Conservation (phyloP, 2,797 vertebrate genomes). For the Poecilia wingei region DNA sequence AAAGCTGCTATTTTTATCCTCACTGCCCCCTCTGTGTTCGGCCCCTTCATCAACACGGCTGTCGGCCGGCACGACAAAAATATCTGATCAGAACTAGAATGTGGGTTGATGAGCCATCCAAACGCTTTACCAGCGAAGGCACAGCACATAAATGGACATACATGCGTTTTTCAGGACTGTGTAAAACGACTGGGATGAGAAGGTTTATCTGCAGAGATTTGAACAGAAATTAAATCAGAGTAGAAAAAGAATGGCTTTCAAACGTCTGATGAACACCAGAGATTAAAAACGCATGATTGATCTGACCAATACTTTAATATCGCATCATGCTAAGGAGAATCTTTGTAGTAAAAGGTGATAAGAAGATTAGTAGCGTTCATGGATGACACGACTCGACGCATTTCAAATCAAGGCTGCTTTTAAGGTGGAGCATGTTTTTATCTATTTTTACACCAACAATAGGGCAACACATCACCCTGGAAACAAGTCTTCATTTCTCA, state of each 20-base stretch:
- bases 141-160: background rate
- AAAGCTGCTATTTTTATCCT: conserved; percentile 77
- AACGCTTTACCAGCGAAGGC: conserved; percentile 13
- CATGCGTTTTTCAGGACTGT: conserved; percentile 30
- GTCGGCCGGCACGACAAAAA: conserved; percentile 60
- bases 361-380: conserved; percentile 13
- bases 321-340: background rate
- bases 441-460: conserved; percentile 35
- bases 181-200: conserved; percentile 8
- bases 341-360: conserved; percentile 13
- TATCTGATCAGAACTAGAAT: conserved; percentile 68
- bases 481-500: conserved; percentile 55
- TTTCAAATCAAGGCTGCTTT: conserved; percentile 16
- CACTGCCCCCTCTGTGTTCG: conserved; percentile 50
- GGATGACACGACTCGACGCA: conserved; percentile 19
- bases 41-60: conserved; percentile 58
- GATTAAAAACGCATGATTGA: background rate
- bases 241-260: background rate
- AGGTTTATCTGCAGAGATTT: background rate
- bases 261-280: background rate
- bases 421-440: conserved; percentile 25
- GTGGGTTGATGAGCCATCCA: conserved; percentile 17
- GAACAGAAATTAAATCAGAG: background rate
- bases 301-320: background rate
- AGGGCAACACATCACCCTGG: conserved; percentile 62